phyloP scores from a whole-genome alignment of 2,888 invertebrate species.

The Morpho deidamia region DNA sequence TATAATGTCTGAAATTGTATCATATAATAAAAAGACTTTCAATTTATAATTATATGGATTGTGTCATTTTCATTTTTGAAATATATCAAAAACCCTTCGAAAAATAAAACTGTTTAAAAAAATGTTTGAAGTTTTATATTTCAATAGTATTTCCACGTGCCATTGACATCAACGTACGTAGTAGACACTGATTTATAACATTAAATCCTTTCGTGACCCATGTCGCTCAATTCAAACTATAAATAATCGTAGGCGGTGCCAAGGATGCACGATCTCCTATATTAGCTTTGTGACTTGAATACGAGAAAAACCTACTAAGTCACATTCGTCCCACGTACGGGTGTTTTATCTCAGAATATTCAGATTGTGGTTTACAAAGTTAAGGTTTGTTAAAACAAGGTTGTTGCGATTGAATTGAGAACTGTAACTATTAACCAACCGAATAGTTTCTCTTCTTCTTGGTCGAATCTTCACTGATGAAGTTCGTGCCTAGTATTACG shows the following conservation, averaged over 20 bases:
- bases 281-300: constrained; percentile 49
- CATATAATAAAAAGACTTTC: too few relatives aligned
- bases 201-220: constrained; percentile 47
- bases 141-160: background rate
- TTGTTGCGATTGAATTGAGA: background rate
- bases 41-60: too few relatives aligned
- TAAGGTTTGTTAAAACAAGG: too few relatives aligned
- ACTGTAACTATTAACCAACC: too few relatives aligned
- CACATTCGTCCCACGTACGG: constrained; percentile 1
- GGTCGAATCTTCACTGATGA: too few relatives aligned
- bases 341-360: constrained; percentile 1
- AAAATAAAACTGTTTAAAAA: too few relatives aligned
- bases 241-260: constrained; percentile 50
- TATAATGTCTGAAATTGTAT: too few relatives aligned
- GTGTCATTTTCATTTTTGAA: too few relatives aligned
- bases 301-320: constrained; percentile 23
- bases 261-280: constrained; percentile 41
- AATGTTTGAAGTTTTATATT: background rate
- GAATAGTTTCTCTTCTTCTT: too few relatives aligned
- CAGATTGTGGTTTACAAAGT: background rate
- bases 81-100: too few relatives aligned
- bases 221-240: constrained; percentile 57
- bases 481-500: too few relatives aligned
- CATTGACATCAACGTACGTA: background rate
- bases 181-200: constrained; percentile 15